Evolutionary conservation across 1,140 invertebrate species (phyloP).

Genomic region (Tetramorium alpestre): DNA sequence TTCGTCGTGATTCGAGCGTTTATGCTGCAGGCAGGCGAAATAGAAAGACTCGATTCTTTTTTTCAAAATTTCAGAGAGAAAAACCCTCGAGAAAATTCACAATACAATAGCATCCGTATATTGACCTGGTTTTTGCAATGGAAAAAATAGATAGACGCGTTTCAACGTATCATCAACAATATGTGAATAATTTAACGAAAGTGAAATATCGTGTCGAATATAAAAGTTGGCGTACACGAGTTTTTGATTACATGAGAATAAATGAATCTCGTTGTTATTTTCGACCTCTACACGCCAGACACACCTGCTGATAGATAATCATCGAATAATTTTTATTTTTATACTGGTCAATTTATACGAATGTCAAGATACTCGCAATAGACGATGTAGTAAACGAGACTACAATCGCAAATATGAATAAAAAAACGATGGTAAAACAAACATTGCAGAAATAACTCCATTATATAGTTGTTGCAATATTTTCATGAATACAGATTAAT

Average conservation of each 20-base stretch:
- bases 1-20: background rate
- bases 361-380: background rate
- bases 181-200: slow-evolving; percentile 48
- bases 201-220: slow-evolving; percentile 14
- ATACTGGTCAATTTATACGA: background rate
- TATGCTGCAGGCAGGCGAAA: background rate
- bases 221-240: background rate
- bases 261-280: slow-evolving; percentile 57
- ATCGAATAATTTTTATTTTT: slow-evolving; percentile 21
- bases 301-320: background rate
- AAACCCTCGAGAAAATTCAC: background rate
- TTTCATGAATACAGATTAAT: slow-evolving; percentile 25
- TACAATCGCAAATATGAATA: background rate
- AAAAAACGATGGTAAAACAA: slow-evolving; percentile 21
- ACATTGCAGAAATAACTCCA: background rate
- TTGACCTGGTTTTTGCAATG: background rate
- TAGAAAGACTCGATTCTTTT: background rate
- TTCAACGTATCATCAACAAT: slow-evolving; percentile 20
- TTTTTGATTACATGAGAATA: slow-evolving; percentile 22
- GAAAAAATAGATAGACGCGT: background rate
- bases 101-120: background rate
- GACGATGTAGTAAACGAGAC: background rate
- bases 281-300: background rate
- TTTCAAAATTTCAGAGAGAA: background rate
- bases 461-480: background rate